These are phyloP conservation scores for Eueides isabella DNA, from an alignment of 1,140 invertebrate species.

Conservation along the genomic window DNA sequence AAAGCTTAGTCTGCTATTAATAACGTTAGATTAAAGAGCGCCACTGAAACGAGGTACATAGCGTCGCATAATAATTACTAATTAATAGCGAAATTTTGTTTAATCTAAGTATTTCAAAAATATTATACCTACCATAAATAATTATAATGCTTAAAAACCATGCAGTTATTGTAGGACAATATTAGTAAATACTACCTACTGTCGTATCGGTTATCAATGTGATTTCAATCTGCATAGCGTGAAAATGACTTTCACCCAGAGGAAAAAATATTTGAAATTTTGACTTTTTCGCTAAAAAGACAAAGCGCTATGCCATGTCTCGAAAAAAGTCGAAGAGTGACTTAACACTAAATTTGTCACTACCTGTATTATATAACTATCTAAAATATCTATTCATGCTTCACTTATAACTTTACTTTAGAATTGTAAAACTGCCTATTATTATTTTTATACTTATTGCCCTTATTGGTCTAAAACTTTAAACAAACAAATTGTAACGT, in stretches of 20 bases:
- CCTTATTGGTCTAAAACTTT: not conserved
- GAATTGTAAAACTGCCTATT: not conserved
- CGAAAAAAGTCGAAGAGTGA: too few species aligned
- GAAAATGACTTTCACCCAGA: too few species aligned
- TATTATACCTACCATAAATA: not conserved
- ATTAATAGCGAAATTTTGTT: slow-evolving; percentile 37
- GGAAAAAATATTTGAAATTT: too few species aligned
- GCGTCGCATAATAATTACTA: slow-evolving; percentile 43
- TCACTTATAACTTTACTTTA: not conserved
- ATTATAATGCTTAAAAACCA: not conserved
- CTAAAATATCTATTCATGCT: too few species aligned
- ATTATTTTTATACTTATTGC: not conserved
- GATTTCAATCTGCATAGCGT: too few species aligned
- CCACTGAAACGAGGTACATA: slow-evolving; percentile 40
- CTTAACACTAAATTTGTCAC: too few species aligned
- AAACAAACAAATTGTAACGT: not conserved
- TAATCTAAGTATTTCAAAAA: slow-evolving; percentile 16
- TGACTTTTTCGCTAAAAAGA: too few species aligned
- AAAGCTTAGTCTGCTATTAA: slow-evolving; percentile 56
- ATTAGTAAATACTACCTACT: too few species aligned
- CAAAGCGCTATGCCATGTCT: too few species aligned
- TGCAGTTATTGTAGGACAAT: too few species aligned
- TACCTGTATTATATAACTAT: too few species aligned
- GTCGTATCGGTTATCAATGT: too few species aligned
- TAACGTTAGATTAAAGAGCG: slow-evolving; percentile 58